Evolutionary conservation across 1,140 invertebrate genomes (phyloP).

Genomic region (Harlomillsia oculata): DNA sequence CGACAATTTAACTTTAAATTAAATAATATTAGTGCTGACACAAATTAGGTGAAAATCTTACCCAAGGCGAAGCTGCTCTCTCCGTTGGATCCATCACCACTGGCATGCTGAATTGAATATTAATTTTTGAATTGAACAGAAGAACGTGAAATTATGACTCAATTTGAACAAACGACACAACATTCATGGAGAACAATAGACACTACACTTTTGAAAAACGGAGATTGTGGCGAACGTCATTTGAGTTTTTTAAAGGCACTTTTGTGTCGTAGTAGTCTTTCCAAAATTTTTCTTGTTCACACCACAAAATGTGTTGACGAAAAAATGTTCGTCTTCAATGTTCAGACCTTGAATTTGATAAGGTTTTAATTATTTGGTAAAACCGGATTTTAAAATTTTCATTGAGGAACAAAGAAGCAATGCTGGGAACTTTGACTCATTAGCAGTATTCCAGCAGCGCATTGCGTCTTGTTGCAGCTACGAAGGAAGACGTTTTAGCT

Average conservation of each 20-base stretch:
- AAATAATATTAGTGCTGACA: background rate
- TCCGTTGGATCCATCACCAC: constrained; percentile 35
- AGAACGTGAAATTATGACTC: background rate
- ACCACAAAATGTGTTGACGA: too few relatives aligned
- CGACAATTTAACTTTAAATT: background rate
- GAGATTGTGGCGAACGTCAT: too few relatives aligned
- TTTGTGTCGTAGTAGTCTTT: background rate
- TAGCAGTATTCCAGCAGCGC: too few relatives aligned
- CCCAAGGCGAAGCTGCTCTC: constrained; percentile 34
- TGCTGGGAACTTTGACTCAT: too few relatives aligned
- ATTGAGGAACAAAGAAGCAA: too few relatives aligned
- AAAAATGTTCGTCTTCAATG: too few relatives aligned
- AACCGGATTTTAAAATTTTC: too few relatives aligned
- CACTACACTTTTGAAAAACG: background rate
- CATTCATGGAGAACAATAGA: background rate
- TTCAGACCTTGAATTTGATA: too few relatives aligned
- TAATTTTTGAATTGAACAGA: background rate
- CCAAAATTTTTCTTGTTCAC: background rate
- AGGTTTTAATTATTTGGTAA: too few relatives aligned
- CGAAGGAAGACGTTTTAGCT: too few relatives aligned
- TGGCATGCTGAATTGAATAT: constrained; percentile 22
- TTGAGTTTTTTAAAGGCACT: too few relatives aligned
- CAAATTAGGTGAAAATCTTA: constrained; percentile 12
- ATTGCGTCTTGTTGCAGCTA: too few relatives aligned
- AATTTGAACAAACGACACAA: background rate